Conservation (phyloP, 1,140 invertebrate genomes). For the Lepidostoma basale region DNA sequence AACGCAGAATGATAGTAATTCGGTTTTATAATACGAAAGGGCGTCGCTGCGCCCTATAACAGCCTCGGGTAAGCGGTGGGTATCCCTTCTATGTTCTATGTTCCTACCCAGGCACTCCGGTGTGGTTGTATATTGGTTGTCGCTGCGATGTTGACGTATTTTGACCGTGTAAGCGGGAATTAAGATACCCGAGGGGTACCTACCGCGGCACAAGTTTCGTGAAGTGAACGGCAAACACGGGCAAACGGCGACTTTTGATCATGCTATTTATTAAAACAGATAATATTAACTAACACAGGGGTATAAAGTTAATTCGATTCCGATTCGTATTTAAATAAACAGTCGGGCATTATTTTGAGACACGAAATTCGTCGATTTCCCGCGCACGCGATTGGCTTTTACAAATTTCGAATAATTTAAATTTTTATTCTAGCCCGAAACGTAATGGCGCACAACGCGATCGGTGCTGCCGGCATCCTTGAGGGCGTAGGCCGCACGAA, state of each 20-base stretch:
- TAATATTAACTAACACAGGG: constrained; percentile 24
- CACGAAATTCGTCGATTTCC: constrained; percentile 6
- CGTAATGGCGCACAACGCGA: not conserved
- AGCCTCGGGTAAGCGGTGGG: too few relatives aligned
- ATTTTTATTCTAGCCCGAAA: not conserved
- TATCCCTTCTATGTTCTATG: too few relatives aligned
- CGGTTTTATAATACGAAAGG: too few relatives aligned
- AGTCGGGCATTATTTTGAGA: constrained; percentile 8
- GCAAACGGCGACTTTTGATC: not conserved
- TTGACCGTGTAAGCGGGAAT: too few relatives aligned
- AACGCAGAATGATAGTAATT: too few relatives aligned
- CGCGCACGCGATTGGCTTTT: constrained; percentile 9
- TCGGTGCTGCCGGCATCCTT: not conserved
- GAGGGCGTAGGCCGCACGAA: not conserved
- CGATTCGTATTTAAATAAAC: constrained; percentile 26
- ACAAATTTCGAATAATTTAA: not conserved
- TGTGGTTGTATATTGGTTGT: too few relatives aligned
- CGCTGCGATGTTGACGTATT: too few relatives aligned
- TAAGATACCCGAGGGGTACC: too few relatives aligned
- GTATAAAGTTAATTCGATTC: constrained; percentile 25
- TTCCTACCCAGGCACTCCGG: too few relatives aligned
- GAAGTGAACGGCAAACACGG: not conserved
- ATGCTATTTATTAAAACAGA: constrained; percentile 26
- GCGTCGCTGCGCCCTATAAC: too few relatives aligned
- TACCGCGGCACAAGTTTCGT: too few relatives aligned